Percentiles rank a stretch among this genome's conserved stretches.
Conservation (phyloP, 2,113 vertebrate genomes). For the Carassius gibelio region DNA sequence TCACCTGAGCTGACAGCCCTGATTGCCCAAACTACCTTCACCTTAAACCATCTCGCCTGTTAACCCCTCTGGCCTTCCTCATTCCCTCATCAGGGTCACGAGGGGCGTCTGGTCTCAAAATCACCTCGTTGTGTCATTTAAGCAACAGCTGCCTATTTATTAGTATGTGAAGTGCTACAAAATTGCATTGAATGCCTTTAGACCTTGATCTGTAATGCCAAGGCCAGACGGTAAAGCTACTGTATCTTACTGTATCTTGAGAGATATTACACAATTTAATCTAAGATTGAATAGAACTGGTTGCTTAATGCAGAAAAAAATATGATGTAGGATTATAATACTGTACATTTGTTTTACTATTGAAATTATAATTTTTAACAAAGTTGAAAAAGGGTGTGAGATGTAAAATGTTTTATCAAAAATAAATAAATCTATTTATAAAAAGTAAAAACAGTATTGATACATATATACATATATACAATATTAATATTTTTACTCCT, state of each 20-base stretch:
- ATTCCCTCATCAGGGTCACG: neutral
- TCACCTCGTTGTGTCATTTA: neutral
- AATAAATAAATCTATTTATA: too few relatives aligned
- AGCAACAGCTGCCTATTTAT: neutral
- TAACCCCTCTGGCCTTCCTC: neutral
- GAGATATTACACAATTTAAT: neutral
- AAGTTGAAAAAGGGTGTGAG: too few relatives aligned
- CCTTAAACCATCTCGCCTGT: constrained; percentile 55
- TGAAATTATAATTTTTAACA: neutral
- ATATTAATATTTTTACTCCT: too few relatives aligned
- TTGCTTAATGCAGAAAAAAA: neutral
- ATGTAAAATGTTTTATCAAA: too few relatives aligned
- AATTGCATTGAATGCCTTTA: neutral
- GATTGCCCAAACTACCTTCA: constrained; percentile 75
- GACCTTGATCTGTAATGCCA: neutral
- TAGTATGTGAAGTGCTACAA: neutral
- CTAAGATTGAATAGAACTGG: neutral
- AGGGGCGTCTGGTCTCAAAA: neutral
- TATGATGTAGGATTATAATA: neutral
- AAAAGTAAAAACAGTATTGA: too few relatives aligned
- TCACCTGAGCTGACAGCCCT: constrained; percentile 63
- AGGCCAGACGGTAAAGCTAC: neutral
- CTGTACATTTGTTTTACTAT: too few relatives aligned
- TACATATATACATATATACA: too few relatives aligned
- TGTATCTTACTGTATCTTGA: neutral